Conservation (phyloP, 1,140 invertebrate genomes). For the Megalopta genalis region DNA sequence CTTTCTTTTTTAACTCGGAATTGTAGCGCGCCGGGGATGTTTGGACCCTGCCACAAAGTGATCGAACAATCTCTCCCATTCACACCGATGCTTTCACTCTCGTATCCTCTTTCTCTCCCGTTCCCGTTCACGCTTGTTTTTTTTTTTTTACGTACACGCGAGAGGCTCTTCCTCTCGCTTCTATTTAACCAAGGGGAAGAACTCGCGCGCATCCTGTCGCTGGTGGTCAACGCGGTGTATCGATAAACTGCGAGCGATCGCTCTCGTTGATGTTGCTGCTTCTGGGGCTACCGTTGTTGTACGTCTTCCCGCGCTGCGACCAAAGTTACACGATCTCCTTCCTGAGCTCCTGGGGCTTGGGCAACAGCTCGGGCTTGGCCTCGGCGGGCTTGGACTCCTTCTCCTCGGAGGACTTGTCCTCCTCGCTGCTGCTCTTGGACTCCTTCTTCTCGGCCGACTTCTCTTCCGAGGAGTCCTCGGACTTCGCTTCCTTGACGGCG, state of each 20-base stretch:
- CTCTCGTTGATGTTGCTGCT: conserved; percentile 49
- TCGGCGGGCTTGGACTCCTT: conserved; percentile 47
- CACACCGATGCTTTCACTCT: conserved; percentile 53
- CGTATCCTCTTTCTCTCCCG: conserved; percentile 49
- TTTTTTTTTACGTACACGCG: conserved; percentile 18
- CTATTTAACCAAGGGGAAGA: conserved; percentile 25
- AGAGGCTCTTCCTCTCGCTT: conserved; percentile 16
- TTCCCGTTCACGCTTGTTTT: conserved; percentile 43
- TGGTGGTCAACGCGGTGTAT: conserved; percentile 27
- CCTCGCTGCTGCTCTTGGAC: conserved; percentile 60
- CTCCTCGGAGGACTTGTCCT: conserved; percentile 64
- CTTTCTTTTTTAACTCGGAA: conserved; percentile 38
- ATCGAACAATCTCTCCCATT: conserved; percentile 55
- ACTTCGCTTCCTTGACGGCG: conserved; percentile 31
- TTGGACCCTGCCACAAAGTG: conserved; percentile 56
- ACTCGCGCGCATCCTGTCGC: conserved; percentile 32
- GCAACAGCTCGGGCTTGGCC: conserved; percentile 53
- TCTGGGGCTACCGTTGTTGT: conserved; percentile 55
- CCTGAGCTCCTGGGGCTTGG: conserved; percentile 55
- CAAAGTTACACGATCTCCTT: conserved; percentile 48
- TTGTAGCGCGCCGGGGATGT: conserved; percentile 65
- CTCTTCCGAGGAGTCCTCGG: conserved; percentile 51
- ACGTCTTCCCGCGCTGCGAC: conserved; percentile 21
- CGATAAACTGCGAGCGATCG: conserved; percentile 58
- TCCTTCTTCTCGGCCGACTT: conserved; percentile 48